Conservation (phyloP, 2,888 invertebrate genomes). For the Zeuzera pyrina region DNA sequence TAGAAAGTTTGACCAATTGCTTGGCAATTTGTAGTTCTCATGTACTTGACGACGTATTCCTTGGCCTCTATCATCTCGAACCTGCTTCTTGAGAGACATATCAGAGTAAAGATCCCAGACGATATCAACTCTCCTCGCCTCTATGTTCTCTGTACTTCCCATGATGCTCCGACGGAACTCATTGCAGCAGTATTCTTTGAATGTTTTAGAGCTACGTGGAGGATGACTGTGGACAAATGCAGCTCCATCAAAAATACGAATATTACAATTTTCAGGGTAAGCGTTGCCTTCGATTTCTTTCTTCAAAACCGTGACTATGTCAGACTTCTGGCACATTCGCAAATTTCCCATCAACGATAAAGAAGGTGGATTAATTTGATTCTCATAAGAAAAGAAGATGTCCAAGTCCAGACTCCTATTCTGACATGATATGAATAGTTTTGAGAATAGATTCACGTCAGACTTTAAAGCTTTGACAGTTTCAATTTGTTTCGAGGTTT, state of each 20-base stretch:
- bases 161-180: slow-evolving; percentile 8
- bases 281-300: slow-evolving; percentile 6
- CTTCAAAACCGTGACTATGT: slow-evolving; percentile 9
- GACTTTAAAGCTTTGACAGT: too few species aligned
- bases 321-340: too few species aligned
- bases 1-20: too few species aligned
- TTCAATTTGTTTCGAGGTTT: too few species aligned
- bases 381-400: too few species aligned
- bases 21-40: too few species aligned
- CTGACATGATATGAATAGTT: too few species aligned
- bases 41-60: slow-evolving; percentile 7
- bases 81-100: slow-evolving; percentile 6
- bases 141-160: slow-evolving; percentile 5
- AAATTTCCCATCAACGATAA: too few species aligned
- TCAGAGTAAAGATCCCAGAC: slow-evolving; percentile 8
- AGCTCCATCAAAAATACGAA: slow-evolving; percentile 9
- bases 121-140: slow-evolving; percentile 7
- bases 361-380: too few species aligned
- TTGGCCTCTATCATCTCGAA: slow-evolving; percentile 5
- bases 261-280: slow-evolving; percentile 6
- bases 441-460: too few species aligned
- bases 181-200: slow-evolving; percentile 8
- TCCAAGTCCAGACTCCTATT: too few species aligned
- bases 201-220: slow-evolving; percentile 9
- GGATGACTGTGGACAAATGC: slow-evolving; percentile 9